These are phyloP conservation scores for Paraplagusia blochii DNA, from an alignment of 2,113 vertebrate genomes.

Conservation along the genomic window DNA sequence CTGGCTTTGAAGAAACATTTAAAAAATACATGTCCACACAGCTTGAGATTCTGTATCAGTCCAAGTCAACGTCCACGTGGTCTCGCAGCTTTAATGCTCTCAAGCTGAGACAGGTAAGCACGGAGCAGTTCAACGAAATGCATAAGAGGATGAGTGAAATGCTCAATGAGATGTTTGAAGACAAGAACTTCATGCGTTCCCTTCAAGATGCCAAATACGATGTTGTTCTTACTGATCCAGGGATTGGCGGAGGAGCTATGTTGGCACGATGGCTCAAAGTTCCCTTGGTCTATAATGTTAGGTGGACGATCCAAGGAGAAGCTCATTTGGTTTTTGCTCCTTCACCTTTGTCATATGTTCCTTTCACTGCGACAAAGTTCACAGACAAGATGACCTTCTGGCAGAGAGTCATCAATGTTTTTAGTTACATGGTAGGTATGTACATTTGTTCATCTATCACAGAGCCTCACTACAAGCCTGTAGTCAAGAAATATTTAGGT, in stretches of 20 bases:
- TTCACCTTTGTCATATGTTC: slow-evolving; percentile 71
- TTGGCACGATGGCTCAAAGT: slow-evolving; percentile 66
- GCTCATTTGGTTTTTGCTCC: slow-evolving; percentile 70
- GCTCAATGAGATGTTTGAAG: slow-evolving; percentile 58
- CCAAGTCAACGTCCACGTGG: slow-evolving; percentile 35
- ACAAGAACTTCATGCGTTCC: slow-evolving; percentile 52
- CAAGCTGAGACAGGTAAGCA: not conserved
- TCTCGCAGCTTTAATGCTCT: slow-evolving; percentile 41
- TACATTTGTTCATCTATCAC: slow-evolving; percentile 15
- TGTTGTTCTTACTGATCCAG: slow-evolving; percentile 69
- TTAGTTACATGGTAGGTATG: slow-evolving; percentile 37
- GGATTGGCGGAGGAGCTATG: slow-evolving; percentile 55
- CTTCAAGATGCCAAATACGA: slow-evolving; percentile 65
- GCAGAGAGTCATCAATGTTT: slow-evolving; percentile 67
- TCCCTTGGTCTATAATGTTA: slow-evolving; percentile 71
- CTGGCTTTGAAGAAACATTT: slow-evolving; percentile 51
- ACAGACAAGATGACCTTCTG: slow-evolving; percentile 74
- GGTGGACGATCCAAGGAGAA: slow-evolving; percentile 74
- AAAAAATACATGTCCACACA: slow-evolving; percentile 25
- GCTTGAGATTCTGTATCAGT: slow-evolving; percentile 52
- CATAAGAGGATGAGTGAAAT: slow-evolving; percentile 44
- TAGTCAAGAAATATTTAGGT: slow-evolving; percentile 66
- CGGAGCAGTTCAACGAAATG: slow-evolving; percentile 42
- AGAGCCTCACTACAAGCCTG: slow-evolving; percentile 56
- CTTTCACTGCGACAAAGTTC: slow-evolving; percentile 59